phyloP scores from a whole-genome alignment of 2,113 vertebrate genomes.

The Gasterosteus nipponicus region DNA sequence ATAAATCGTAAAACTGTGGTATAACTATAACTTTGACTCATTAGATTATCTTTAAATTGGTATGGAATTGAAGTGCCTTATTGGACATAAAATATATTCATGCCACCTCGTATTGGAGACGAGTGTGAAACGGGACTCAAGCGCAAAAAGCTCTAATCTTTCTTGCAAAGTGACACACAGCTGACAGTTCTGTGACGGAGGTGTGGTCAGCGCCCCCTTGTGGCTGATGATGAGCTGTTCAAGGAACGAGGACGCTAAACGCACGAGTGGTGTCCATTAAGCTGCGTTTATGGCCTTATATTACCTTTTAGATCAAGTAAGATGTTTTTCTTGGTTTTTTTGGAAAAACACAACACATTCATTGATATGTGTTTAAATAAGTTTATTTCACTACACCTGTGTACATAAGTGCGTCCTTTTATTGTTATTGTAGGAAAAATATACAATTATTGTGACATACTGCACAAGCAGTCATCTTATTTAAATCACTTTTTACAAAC shows the following conservation, averaged over 20 bases:
- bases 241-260: not conserved
- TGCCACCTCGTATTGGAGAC: not conserved
- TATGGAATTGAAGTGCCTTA: not conserved
- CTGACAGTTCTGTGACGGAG: not conserved
- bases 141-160: not conserved
- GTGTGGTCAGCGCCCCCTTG: slow-evolving; percentile 30
- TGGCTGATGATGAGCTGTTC: slow-evolving; percentile 16
- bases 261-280: not conserved
- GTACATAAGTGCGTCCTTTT: not conserved
- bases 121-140: not conserved
- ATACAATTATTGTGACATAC: no score
- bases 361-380: not conserved
- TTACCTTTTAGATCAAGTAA: not conserved
- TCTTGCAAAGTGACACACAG: not conserved
- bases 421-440: not conserved
- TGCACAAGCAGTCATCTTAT: no score
- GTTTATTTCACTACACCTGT: not conserved
- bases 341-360: not conserved
- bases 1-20: not conserved
- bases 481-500: no score
- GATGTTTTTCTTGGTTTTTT: not conserved
- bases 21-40: not conserved
- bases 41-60: not conserved
- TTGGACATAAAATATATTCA: not conserved
- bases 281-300: not conserved